Evolutionary conservation across 2,113 vertebrate genomes (phyloP).

Genomic region (Leiothrix lutea): DNA sequence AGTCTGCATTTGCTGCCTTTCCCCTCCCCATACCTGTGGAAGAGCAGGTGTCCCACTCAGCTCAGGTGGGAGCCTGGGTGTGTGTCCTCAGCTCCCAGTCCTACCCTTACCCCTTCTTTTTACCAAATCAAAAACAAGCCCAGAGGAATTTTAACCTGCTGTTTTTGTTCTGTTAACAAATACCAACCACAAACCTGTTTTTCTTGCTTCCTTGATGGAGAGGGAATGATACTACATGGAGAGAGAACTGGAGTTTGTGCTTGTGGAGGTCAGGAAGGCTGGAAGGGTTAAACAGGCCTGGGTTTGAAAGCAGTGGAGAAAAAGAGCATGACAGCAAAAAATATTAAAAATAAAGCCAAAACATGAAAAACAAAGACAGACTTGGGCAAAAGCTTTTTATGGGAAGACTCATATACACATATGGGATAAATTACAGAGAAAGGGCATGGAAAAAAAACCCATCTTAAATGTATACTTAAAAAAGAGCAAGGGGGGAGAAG

Average conservation of each 20-base stretch:
- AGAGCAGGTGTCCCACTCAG: background rate
- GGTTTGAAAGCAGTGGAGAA: background rate
- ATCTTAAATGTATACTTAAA: constrained; percentile 16
- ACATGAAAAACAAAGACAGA: background rate
- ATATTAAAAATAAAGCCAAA: constrained; percentile 19
- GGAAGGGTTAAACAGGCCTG: background rate
- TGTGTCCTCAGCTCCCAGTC: background rate
- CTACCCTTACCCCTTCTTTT: background rate
- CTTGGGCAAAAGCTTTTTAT: constrained; percentile 11
- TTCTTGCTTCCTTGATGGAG: constrained; percentile 25
- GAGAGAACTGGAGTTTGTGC: background rate
- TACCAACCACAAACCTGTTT: constrained; percentile 39
- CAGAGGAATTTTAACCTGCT: constrained; percentile 25
- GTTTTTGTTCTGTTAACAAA: constrained; percentile 1
- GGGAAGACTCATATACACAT: background rate
- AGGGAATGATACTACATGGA: background rate
- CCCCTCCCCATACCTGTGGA: background rate
- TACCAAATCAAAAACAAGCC: constrained; percentile 34
- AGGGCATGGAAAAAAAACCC: constrained; percentile 13
- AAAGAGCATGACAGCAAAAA: background rate
- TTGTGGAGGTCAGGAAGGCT: background rate
- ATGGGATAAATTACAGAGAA: constrained; percentile 30
- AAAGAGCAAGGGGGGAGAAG: background rate
- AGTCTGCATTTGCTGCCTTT: background rate
- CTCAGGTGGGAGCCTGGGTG: background rate